These are phyloP conservation scores for Ageneiosus marmoratus DNA, from an alignment of 2,113 vertebrate genomes.

Conservation along the genomic window DNA sequence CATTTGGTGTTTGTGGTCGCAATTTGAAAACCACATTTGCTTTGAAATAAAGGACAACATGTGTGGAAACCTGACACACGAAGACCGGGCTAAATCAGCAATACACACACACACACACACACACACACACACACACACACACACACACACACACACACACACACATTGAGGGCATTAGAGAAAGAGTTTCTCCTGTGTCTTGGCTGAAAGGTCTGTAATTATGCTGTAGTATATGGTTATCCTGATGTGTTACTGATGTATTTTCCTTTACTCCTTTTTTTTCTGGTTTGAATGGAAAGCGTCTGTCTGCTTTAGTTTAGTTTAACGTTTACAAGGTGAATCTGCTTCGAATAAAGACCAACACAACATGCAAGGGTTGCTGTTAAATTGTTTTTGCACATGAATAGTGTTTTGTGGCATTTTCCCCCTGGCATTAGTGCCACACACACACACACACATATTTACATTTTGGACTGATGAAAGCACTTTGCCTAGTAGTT, in stretches of 20 bases:
- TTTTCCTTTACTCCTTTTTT: constrained; percentile 26
- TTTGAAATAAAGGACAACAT: constrained; percentile 44
- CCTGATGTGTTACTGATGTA: constrained; percentile 25
- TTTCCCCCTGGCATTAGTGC: constrained; percentile 8
- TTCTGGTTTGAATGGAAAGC: not conserved
- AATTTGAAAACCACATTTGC: constrained; percentile 16
- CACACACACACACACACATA: not conserved
- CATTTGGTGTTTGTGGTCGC: constrained; percentile 63
- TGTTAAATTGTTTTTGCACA: not conserved
- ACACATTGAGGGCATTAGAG: not conserved
- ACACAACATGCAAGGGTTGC: not conserved
- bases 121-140: not conserved
- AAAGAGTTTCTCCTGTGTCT: constrained; percentile 1
- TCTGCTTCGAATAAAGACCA: not conserved
- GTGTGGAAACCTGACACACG: constrained; percentile 7
- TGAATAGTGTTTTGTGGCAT: not conserved
- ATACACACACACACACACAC: not conserved
- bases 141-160: not conserved
- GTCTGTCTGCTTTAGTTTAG: not conserved
- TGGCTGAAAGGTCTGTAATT: constrained; percentile 37
- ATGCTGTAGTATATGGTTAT: constrained; percentile 34
- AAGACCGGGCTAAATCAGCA: not conserved
- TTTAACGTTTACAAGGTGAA: not conserved
- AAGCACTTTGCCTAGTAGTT: not conserved
- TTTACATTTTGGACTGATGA: not conserved